These are phyloP conservation scores for Eufriesea mexicana DNA, from an alignment of 1,140 invertebrate genomes.

Conservation along the genomic window DNA sequence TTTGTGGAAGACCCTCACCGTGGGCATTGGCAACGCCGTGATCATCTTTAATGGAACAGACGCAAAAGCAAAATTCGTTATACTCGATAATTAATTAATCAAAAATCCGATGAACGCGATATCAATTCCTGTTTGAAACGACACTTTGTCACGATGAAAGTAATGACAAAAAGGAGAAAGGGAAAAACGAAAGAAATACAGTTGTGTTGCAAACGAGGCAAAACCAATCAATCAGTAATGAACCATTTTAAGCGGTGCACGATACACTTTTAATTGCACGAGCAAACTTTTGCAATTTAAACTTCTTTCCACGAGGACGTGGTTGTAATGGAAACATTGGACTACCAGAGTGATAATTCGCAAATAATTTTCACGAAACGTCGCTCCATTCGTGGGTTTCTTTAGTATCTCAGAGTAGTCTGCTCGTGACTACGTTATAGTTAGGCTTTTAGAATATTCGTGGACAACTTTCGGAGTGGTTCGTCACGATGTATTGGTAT, in stretches of 20 bases:
- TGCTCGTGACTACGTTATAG: too few relatives aligned
- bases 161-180: too few relatives aligned
- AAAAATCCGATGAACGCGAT: background rate
- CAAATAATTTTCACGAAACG: background rate
- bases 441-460: too few relatives aligned
- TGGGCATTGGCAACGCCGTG: conserved; percentile 80
- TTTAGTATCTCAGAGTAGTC: too few relatives aligned
- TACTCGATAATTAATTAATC: background rate
- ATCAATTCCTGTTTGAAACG: background rate
- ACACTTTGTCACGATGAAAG: background rate
- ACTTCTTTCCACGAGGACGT: background rate
- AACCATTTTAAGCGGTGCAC: background rate
- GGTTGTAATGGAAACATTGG: too few relatives aligned
- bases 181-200: background rate
- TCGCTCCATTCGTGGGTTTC: too few relatives aligned
- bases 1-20: conserved; percentile 81
- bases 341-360: background rate
- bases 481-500: too few relatives aligned
- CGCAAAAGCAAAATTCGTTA: background rate
- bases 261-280: background rate
- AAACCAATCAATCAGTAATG: background rate
- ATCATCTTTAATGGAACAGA: conserved; percentile 73
- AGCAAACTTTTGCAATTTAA: conserved; percentile 2
- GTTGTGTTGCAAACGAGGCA: background rate
- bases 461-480: too few relatives aligned